phyloP scores from a whole-genome alignment of 2,888 invertebrate species.

The Brachyopa scutellaris region DNA sequence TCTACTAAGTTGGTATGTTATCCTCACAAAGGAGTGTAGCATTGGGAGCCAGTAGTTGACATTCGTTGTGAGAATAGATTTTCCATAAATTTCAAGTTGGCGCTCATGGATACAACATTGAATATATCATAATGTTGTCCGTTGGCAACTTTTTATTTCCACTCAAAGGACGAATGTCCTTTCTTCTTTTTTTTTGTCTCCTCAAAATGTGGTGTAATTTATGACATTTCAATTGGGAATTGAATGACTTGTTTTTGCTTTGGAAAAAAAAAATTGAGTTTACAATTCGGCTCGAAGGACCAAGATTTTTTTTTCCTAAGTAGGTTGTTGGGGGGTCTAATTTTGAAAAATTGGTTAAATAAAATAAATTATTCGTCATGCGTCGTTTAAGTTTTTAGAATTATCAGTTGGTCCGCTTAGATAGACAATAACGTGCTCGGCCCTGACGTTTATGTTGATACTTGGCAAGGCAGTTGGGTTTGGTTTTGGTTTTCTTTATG shows the following conservation, averaged over 20 bases:
- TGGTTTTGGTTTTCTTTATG: no score
- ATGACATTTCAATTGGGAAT: conserved; percentile 59
- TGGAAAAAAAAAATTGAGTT: conserved; percentile 40
- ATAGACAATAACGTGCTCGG: no score
- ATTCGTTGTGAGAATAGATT: conserved; percentile 41
- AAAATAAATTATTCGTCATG: conserved; percentile 41
- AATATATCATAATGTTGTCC: conserved; percentile 57
- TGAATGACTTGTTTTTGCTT: conserved; percentile 67
- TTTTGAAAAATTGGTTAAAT: background rate
- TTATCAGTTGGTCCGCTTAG: background rate
- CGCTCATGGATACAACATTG: conserved; percentile 57
- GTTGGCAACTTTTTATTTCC: conserved; percentile 53
- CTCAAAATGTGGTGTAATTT: conserved; percentile 35
- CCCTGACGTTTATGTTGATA: background rate
- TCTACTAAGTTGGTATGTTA: conserved; percentile 39
- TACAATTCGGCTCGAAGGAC: conserved; percentile 30
- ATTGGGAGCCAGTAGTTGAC: conserved; percentile 29
- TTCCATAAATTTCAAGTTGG: conserved; percentile 65
- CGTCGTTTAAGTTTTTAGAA: conserved; percentile 32
- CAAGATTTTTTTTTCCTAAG: background rate
- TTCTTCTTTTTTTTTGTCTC: conserved; percentile 5
- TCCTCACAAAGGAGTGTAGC: background rate
- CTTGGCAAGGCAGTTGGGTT: background rate
- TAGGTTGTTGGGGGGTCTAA: background rate
- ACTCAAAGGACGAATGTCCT: conserved; percentile 40